A percentile compares a stretch with the other conserved stretches of the same genome.
Evolutionary conservation across 2,113 vertebrate species (phyloP).

Genomic region (Spilogale gracilis): DNA sequence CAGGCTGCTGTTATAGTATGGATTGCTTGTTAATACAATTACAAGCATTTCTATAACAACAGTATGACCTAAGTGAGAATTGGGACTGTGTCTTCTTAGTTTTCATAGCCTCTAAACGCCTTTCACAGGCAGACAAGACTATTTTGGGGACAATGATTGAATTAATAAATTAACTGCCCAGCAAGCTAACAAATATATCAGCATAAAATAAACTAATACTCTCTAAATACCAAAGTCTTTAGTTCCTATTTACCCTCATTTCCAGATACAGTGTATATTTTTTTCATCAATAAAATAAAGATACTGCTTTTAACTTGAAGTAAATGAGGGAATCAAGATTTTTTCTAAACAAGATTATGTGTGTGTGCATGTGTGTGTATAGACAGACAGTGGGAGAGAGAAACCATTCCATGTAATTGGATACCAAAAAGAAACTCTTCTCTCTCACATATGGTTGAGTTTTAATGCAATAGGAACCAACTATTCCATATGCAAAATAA

Average conservation of each 20-base stretch:
- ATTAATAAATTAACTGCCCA: background rate
- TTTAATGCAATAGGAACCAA: background rate
- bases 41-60: background rate
- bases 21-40: background rate
- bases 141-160: background rate
- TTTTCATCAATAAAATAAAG: background rate
- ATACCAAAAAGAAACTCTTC: background rate
- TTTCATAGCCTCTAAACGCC: background rate
- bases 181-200: background rate
- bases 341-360: background rate
- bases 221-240: background rate
- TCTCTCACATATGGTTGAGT: background rate
- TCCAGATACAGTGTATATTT: background rate
- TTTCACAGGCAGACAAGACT: background rate
- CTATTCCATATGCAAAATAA: background rate
- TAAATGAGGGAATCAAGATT: background rate
- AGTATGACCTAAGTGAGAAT: background rate
- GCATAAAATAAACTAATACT: background rate
- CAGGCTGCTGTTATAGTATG: background rate
- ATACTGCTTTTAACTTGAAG: constrained; percentile 20
- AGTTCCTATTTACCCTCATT: background rate
- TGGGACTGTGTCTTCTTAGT: background rate
- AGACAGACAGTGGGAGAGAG: background rate
- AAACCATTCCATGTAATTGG: background rate
- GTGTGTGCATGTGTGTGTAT: background rate